These are phyloP conservation scores for Pterocles burchelli DNA, from an alignment of 2,113 vertebrate species.

Conservation along the genomic window DNA sequence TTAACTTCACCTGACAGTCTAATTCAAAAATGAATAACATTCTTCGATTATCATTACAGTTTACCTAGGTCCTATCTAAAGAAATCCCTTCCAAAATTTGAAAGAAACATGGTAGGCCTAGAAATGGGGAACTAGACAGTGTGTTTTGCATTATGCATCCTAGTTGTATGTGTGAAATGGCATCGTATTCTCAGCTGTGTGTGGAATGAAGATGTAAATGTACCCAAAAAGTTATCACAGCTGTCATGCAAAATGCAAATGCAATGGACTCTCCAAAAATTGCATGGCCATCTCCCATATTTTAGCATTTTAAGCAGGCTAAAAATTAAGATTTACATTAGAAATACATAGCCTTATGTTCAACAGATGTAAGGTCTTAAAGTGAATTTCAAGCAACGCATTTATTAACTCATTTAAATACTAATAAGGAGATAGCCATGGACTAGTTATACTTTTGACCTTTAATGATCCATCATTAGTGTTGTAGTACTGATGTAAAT, in stretches of 20 bases:
- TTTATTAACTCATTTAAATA: neutral
- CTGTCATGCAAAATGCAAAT: constrained; percentile 11
- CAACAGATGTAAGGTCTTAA: neutral
- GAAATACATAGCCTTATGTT: neutral
- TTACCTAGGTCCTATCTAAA: neutral
- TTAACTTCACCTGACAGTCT: neutral
- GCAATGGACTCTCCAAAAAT: neutral
- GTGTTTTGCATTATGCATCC: neutral
- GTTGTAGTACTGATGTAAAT: neutral
- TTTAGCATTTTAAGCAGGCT: neutral
- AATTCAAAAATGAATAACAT: neutral
- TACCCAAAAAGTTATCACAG: neutral
- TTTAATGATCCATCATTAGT: neutral
- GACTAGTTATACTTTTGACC: neutral
- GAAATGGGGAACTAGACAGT: neutral
- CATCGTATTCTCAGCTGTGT: neutral
- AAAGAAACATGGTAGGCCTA: neutral
- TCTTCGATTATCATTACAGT: neutral
- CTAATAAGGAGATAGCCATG: neutral
- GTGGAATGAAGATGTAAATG: neutral
- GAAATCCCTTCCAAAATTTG: neutral
- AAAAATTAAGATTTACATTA: neutral
- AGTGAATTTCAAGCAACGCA: neutral
- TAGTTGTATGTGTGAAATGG: neutral
- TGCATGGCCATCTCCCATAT: neutral